Conservation (phyloP, 64 coral and sea anemone species). For the Cladopsammia gracilis region DNA sequence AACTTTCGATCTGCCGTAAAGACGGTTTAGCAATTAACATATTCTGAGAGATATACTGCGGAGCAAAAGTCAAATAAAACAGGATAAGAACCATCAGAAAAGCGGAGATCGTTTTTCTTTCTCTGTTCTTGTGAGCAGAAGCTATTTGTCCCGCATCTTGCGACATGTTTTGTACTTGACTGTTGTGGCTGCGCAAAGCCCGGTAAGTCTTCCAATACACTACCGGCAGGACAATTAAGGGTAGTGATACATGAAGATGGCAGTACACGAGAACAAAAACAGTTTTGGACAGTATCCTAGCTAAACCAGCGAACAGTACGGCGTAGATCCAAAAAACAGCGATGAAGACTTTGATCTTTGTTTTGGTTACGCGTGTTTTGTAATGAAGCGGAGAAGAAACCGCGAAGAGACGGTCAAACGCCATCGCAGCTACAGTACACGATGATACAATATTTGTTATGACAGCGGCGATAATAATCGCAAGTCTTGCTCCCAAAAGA, state of each 20-base stretch:
- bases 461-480: background rate
- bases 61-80: slow-evolving; percentile 4
- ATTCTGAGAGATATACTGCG: background rate
- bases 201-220: background rate
- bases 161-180: background rate
- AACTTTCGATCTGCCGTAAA: background rate
- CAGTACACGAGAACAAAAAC: background rate
- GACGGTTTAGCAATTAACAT: background rate
- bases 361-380: background rate
- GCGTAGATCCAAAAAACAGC: background rate
- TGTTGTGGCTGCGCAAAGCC: background rate
- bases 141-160: background rate
- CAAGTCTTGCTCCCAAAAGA: background rate
- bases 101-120: slow-evolving; percentile 9
- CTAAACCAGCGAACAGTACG: background rate
- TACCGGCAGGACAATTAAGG: background rate
- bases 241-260: slow-evolving; percentile 12
- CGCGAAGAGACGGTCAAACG: background rate
- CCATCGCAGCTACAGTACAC: slow-evolving; percentile 1
- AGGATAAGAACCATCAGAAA: slow-evolving; percentile 4
- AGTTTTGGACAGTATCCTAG: background rate
- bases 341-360: slow-evolving; percentile 6
- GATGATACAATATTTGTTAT: slow-evolving; percentile 3
- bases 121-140: background rate
- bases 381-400: background rate